Evolutionary conservation across 92 coral and sea anemone genomes (phyloP).

Genomic region (Hydrozoanthus gracilis): DNA sequence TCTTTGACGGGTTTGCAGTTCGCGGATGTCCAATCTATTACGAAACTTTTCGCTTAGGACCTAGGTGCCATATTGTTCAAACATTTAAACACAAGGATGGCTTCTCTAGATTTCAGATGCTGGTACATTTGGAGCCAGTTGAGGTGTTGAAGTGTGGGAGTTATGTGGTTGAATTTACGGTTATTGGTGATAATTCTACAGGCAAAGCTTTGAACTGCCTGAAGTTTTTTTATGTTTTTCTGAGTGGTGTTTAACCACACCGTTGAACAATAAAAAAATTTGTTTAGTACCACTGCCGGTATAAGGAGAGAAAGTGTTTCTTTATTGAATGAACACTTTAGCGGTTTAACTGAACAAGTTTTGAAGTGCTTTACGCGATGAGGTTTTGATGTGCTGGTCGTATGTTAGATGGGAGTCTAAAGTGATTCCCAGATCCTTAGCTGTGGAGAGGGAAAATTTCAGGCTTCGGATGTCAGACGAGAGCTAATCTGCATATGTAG

Average conservation of each 20-base stretch:
- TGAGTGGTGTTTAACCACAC: slow-evolving; percentile 14
- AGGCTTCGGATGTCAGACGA: too few species aligned
- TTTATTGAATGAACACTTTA: background rate
- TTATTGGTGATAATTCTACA: slow-evolving; percentile 40
- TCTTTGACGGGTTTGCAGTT: too few species aligned
- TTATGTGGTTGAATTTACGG: slow-evolving; percentile 40
- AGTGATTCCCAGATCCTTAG: slow-evolving; percentile 53
- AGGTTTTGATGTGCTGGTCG: slow-evolving; percentile 33
- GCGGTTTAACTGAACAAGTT: slow-evolving; percentile 4
- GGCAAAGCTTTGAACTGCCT: background rate
- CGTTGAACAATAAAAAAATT: slow-evolving; percentile 25
- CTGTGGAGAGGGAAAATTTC: slow-evolving; percentile 45
- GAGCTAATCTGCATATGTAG: too few species aligned
- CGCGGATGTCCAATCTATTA: too few species aligned
- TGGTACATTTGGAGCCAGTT: slow-evolving; percentile 27
- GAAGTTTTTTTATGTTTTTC: slow-evolving; percentile 11
- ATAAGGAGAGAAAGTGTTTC: slow-evolving; percentile 21
- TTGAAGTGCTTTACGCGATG: background rate
- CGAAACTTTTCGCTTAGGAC: too few species aligned
- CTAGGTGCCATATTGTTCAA: too few species aligned
- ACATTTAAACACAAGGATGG: too few species aligned
- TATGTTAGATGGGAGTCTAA: slow-evolving; percentile 47
- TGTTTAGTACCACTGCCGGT: background rate
- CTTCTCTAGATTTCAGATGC: background rate
- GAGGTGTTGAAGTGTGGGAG: slow-evolving; percentile 36